Evolutionary conservation across 2,888 invertebrate genomes (phyloP).

Genomic region (Meganola albula): DNA sequence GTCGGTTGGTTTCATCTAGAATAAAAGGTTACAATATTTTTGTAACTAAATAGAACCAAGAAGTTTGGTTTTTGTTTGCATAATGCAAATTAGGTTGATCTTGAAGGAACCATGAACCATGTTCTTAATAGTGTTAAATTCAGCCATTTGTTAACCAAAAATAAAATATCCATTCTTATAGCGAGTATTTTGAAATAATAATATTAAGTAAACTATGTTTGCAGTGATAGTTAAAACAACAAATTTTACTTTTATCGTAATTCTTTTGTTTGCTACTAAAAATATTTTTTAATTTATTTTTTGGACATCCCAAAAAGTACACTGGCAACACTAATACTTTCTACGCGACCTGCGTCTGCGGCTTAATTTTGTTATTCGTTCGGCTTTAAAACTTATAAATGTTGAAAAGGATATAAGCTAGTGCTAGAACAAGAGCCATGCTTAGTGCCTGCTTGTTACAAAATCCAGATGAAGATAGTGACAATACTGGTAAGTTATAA

Average conservation of each 20-base stretch:
- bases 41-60: conserved; percentile 7
- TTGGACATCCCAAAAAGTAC: conserved; percentile 2
- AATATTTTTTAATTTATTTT: conserved; percentile 3
- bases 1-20: conserved; percentile 9
- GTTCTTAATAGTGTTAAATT: conserved; percentile 3
- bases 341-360: conserved; percentile 4
- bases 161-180: conserved; percentile 6
- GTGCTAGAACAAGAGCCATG: conserved; percentile 6
- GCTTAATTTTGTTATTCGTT: conserved; percentile 2
- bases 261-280: not conserved
- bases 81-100: conserved; percentile 8
- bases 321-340: conserved; percentile 7
- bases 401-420: conserved; percentile 4
- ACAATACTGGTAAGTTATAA: conserved; percentile 5
- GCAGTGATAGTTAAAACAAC: not conserved
- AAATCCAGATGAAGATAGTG: conserved; percentile 6
- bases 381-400: conserved; percentile 5
- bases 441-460: conserved; percentile 7
- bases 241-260: not conserved
- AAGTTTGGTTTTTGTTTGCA: conserved; percentile 7
- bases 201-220: not conserved
- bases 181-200: not conserved
- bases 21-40: conserved; percentile 8
- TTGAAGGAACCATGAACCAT: conserved; percentile 7
- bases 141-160: conserved; percentile 4